These are phyloP conservation scores for Rattus norvegicus DNA, from an alignment of 2,113 vertebrate genomes.

Conservation along the genomic window GRCr8 NC_086032.1:84464001-84464500, in stretches of 20 bases:
- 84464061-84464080: neutral
- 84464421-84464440: neutral
- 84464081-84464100: neutral
- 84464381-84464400: neutral
- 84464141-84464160: neutral
- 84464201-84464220: neutral
- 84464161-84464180: no score
- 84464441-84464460: neutral
- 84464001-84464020: constrained; percentile 44
- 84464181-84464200: neutral
- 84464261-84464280: no score
- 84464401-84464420: neutral
- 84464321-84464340: no score
- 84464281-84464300: no score
- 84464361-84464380: neutral
- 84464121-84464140: neutral
- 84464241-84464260: no score
- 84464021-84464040: neutral
- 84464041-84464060: neutral
- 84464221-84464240: no score
- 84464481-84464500: neutral
- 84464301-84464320: no score
- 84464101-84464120: neutral
- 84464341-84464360: no score
- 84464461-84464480: neutral